These are phyloP conservation scores for Crossaster papposus DNA, from an alignment of 53 echinoderm and acorn worm species.

Conservation along the genomic window DNA sequence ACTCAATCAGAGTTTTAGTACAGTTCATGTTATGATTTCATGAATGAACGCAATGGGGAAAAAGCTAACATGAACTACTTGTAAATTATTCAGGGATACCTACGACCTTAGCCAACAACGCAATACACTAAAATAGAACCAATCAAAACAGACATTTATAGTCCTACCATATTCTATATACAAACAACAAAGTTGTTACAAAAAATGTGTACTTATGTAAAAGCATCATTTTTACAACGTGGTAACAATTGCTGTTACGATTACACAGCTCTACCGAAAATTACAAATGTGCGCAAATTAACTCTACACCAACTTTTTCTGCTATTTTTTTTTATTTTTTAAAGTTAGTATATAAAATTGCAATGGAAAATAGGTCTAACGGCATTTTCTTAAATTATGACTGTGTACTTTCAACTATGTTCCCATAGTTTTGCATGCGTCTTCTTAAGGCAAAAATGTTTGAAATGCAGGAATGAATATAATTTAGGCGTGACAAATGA, in stretches of 20 bases:
- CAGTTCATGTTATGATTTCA: not conserved
- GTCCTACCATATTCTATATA: not conserved
- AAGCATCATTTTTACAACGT: not conserved
- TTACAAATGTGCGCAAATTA: not conserved
- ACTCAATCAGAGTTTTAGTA: not conserved
- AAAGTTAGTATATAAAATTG: not conserved
- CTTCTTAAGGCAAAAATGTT: not conserved
- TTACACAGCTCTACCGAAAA: not conserved
- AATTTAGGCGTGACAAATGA: conserved; percentile 24
- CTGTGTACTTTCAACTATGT: not conserved
- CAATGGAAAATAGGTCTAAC: not conserved
- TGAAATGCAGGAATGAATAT: conserved; percentile 12
- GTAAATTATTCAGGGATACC: not conserved
- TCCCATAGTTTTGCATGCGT: not conserved
- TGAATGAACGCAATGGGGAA: not conserved
- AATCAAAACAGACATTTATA: not conserved
- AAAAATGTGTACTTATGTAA: not conserved
- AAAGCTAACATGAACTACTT: conserved; percentile 5
- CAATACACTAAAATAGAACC: not conserved
- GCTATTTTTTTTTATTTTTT: not conserved
- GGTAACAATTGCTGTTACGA: not conserved
- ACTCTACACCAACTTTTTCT: not conserved
- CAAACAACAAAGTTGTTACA: not conserved
- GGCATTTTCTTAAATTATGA: not conserved
- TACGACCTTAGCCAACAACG: not conserved